Percentiles rank a stretch among this genome's conserved stretches.
phyloP scores from a whole-genome alignment of 1,140 invertebrate genomes.

The Heliconius himera region DNA sequence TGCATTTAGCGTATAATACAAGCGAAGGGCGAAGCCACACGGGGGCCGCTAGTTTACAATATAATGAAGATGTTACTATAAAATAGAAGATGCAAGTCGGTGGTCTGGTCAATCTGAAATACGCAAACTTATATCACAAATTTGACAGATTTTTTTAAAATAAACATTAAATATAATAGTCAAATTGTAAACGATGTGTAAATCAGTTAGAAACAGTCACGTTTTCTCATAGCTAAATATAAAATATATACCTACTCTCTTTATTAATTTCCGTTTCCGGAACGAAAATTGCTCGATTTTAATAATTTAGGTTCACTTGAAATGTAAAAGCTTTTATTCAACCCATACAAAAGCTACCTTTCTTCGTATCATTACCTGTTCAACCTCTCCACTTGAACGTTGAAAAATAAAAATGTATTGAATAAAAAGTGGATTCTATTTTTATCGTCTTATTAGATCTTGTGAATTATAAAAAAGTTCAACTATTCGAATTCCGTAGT shows the following conservation, averaged over 20 bases:
- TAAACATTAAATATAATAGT: neutral
- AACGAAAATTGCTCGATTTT: neutral
- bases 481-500: too few relatives aligned
- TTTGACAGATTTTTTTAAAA: too few relatives aligned
- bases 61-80: too few relatives aligned
- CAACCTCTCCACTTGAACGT: neutral
- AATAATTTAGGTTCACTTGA: neutral
- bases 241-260: neutral
- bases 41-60: too few relatives aligned
- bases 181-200: neutral
- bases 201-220: neutral
- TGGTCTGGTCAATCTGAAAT: too few relatives aligned
- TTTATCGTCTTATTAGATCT: neutral
- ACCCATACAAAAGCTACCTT: neutral
- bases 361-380: neutral
- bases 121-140: too few relatives aligned
- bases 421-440: neutral
- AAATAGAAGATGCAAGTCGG: too few relatives aligned
- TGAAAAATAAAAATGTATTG: neutral
- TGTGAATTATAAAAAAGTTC: too few relatives aligned
- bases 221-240: neutral
- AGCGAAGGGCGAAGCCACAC: too few relatives aligned
- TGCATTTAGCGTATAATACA: too few relatives aligned
- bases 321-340: conserved; percentile 7
- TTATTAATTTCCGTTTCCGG: neutral